A percentile compares a stretch with the other conserved stretches of the same genome.
phyloP scores from a whole-genome alignment of 2,888 invertebrate species.

The Euphydryas editha region DNA sequence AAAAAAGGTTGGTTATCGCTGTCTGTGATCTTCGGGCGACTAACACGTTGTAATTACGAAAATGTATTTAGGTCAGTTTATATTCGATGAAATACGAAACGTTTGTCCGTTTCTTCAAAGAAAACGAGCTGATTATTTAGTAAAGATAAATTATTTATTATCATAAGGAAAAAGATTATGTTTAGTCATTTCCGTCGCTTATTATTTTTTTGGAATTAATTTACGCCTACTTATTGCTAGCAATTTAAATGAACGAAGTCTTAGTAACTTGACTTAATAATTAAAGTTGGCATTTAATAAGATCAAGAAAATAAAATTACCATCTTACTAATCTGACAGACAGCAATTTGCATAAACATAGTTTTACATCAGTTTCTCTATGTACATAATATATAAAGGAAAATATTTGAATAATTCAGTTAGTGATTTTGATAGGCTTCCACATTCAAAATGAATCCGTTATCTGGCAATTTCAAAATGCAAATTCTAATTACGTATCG shows the following conservation, averaged over 20 bases:
- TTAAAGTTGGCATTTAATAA: not conserved
- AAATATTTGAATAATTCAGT: constrained; percentile 9
- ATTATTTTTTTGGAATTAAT: not conserved
- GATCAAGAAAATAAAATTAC: constrained; percentile 2
- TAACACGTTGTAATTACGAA: constrained; percentile 50
- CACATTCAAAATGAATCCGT: constrained; percentile 24
- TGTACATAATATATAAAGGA: not conserved
- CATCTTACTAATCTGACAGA: not conserved
- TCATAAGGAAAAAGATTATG: constrained; percentile 10
- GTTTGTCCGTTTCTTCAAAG: constrained; percentile 16
- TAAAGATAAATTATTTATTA: constrained; percentile 3
- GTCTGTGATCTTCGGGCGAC: constrained; percentile 65
- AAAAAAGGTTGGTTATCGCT: constrained; percentile 55
- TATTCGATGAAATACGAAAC: constrained; percentile 39
- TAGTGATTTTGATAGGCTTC: constrained; percentile 22
- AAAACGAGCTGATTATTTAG: constrained; percentile 18
- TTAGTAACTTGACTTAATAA: constrained; percentile 11
- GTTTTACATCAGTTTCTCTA: not conserved
- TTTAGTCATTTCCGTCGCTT: not conserved
- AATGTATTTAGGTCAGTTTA: constrained; percentile 50
- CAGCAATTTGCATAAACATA: not conserved
- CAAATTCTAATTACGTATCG: constrained; percentile 53
- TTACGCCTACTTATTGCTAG: not conserved
- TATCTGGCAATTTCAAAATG: constrained; percentile 49
- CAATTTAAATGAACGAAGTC: not conserved